Conservation (phyloP, 2,797 vertebrate genomes). For the Benthosema pterotum region DNA sequence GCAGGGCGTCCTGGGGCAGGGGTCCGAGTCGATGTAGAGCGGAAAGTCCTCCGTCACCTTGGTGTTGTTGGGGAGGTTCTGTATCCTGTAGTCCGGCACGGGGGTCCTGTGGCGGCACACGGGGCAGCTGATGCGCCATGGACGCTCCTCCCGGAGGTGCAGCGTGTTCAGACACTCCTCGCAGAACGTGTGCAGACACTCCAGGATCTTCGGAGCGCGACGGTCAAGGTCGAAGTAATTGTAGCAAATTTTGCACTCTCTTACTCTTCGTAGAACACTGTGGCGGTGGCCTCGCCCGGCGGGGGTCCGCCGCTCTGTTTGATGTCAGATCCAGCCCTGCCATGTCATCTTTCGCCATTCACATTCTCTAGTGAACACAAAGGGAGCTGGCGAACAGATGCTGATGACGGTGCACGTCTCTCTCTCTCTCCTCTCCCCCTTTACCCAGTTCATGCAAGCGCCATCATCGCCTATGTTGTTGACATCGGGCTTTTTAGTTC, state of each 20-base stretch:
- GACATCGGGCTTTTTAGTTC: conserved; percentile 14
- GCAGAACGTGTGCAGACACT: conserved; percentile 96
- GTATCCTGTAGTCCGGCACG: conserved; percentile 89
- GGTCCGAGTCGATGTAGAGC: conserved; percentile 87
- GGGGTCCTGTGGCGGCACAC: conserved; percentile 92
- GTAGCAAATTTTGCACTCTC: conserved; percentile 96
- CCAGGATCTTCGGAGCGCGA: conserved; percentile 90
- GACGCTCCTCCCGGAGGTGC: conserved; percentile 87
- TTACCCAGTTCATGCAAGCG: conserved; percentile 51
- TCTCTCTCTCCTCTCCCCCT: conserved; percentile 53
- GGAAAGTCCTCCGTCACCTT: conserved; percentile 91
- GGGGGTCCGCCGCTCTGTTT: conserved; percentile 64
- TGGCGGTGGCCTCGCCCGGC: conserved; percentile 51
- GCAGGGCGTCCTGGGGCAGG: conserved; percentile 89
- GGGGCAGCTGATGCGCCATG: conserved; percentile 85
- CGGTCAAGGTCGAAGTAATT: conserved; percentile 94
- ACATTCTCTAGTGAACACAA: conserved; percentile 77
- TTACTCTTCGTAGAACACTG: conserved; percentile 85
- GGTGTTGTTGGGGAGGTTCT: conserved; percentile 91
- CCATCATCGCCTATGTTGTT: conserved; percentile 51
- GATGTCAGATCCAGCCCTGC: conserved; percentile 77
- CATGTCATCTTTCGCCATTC: conserved; percentile 83
- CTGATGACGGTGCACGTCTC: conserved; percentile 77
- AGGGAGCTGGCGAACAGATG: conserved; percentile 75
- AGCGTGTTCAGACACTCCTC: conserved; percentile 93